Conservation (phyloP, 2,113 vertebrate species). For the Brachionichthys hirsutus region DNA sequence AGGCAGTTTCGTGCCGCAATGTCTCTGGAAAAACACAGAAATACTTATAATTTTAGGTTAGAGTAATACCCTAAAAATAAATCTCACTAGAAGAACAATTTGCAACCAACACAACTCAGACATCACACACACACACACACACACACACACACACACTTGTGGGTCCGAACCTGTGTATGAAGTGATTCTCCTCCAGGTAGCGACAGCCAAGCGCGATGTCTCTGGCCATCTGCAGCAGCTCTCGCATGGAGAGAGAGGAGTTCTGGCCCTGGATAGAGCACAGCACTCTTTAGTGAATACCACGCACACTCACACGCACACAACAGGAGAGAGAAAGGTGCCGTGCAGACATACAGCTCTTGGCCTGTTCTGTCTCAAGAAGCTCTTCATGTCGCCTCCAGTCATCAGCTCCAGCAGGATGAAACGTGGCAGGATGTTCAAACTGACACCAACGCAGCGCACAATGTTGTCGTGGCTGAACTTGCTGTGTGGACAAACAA, state of each 20-base stretch:
- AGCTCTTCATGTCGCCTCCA: constrained; percentile 92
- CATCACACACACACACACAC: too few species aligned
- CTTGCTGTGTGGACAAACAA: constrained; percentile 75
- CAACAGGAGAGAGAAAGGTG: background rate
- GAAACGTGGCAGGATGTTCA: constrained; percentile 85
- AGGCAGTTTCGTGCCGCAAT: constrained; percentile 92
- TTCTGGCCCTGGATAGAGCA: constrained; percentile 77
- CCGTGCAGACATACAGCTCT: constrained; percentile 75
- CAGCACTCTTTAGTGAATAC: constrained; percentile 11
- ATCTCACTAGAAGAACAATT: too few species aligned
- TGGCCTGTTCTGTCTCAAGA: constrained; percentile 87
- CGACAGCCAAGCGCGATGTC: constrained; percentile 90
- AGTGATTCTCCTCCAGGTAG: constrained; percentile 93
- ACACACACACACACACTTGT: background rate
- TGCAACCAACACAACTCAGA: too few species aligned
- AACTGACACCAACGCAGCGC: constrained; percentile 86
- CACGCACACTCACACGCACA: constrained; percentile 14
- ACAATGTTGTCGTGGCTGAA: constrained; percentile 91
- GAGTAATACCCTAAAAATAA: too few species aligned
- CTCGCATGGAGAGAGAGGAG: constrained; percentile 83
- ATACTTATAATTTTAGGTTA: too few species aligned
- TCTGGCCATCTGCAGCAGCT: constrained; percentile 86
- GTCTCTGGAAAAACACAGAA: constrained; percentile 76
- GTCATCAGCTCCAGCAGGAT: constrained; percentile 94
- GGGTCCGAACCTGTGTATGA: constrained; percentile 86